These are phyloP conservation scores for Neotoxoptera formosana DNA, from an alignment of 1,140 invertebrate genomes.

Conservation along the genomic window DNA sequence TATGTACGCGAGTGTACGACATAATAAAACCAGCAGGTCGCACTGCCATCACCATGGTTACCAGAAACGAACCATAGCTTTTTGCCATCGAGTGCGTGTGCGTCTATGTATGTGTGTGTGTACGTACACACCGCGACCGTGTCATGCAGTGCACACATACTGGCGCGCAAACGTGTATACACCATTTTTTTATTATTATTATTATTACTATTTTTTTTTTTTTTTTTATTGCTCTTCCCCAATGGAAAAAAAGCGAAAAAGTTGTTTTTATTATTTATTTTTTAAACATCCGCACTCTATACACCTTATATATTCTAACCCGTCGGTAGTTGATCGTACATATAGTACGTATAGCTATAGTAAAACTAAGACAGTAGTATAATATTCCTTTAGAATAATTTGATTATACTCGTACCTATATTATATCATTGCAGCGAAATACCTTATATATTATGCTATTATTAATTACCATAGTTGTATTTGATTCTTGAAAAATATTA, in stretches of 20 bases:
- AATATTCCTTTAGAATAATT: not conserved
- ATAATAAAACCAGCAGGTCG: conserved; percentile 55
- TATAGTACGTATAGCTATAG: too few relatives aligned
- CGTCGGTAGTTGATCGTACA: not conserved
- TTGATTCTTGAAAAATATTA: not conserved
- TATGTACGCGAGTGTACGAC: not conserved
- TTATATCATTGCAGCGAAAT: not conserved
- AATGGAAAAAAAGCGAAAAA: not conserved
- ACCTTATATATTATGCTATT: not conserved
- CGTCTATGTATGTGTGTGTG: not conserved
- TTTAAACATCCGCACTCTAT: not conserved
- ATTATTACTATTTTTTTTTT: not conserved
- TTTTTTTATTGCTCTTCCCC: not conserved
- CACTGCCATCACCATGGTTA: conserved; percentile 38
- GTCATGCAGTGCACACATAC: not conserved
- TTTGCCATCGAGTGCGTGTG: conserved; percentile 24
- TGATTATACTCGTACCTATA: not conserved
- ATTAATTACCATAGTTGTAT: not conserved
- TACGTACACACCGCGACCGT: not conserved
- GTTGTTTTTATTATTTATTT: conserved; percentile 10
- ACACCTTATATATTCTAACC: not conserved
- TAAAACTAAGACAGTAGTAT: not conserved
- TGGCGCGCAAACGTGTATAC: not conserved
- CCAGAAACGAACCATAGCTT: conserved; percentile 43
- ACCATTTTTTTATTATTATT: conserved; percentile 33